Base-by-base conservation (phyloP, 2,888 invertebrate species). In the Drosophila diplacantha region DNA sequence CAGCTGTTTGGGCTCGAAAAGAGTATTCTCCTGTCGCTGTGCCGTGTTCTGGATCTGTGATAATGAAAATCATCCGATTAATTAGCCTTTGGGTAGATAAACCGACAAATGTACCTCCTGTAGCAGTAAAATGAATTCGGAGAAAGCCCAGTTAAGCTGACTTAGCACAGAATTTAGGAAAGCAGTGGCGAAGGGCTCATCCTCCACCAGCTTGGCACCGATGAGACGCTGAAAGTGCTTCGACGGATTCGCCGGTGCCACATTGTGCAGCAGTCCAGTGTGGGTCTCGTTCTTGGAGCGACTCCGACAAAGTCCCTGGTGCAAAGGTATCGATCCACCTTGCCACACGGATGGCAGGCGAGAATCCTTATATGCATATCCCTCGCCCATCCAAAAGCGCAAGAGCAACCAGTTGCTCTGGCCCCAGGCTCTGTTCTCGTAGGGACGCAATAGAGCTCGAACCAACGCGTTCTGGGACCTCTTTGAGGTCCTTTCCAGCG, bases 61-160 rank as follows among this genome's bases (percentile, higher is more conserved):
- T 32, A 32, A 7, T 16, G 9, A 12, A 29, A 29, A 16, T 12
- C 9, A 44, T 18, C 12, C 5, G 1, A 20, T 31, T 9, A 46
- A 31, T 18, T 4, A 12, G 12, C 35, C n/a, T 12, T 16, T 8
- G 11, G 14, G 20, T 20, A 11, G n/a, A 8, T 6, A 12, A 29
- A 5, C 2, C 3, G 1, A 3, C 1, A n/a, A 8, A 14, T 16
- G 7, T 2, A 93, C 93, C 90, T 95, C 95, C 86, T 95, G 95
- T 83, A 95, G 90, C 90, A 95, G 92, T 24, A 94, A 92, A 70
- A 95, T 93, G 83, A 95, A 95, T 84, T 96, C 95, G 0, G 95
- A 95, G 85, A 95, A 95, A 0, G 95, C 93, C 95, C 95, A 95
- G 88, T 96, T 95, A 6, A 95, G 89, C 78, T 95, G 95, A 83